phyloP scores from a whole-genome alignment of 2,113 vertebrate genomes.

The Sigmodon hispidus region DNA sequence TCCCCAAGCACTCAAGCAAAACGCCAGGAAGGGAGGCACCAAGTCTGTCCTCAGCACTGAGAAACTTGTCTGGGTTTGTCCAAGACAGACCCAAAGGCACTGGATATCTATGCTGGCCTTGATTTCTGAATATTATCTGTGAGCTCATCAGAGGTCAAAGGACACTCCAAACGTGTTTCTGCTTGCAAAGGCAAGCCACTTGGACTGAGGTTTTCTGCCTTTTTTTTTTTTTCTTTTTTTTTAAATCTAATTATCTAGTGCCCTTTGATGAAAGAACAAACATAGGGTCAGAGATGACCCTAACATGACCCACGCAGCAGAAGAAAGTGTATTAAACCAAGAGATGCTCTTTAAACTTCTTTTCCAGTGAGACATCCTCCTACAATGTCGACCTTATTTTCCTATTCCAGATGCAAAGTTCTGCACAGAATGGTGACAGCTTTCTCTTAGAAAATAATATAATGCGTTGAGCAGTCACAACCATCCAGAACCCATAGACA shows the following conservation, averaged over 20 bases:
- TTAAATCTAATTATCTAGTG: neutral
- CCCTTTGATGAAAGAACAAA: neutral
- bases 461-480: neutral
- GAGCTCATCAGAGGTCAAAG: neutral
- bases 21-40: neutral
- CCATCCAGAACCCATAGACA: neutral
- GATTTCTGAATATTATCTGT: conserved; percentile 14
- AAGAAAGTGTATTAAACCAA: neutral
- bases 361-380: neutral
- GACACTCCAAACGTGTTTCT: neutral
- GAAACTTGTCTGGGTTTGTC: neutral
- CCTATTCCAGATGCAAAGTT: neutral
- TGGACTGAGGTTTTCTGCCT: neutral
- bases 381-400: conserved; percentile 14
- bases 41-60: neutral
- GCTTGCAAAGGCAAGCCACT: neutral
- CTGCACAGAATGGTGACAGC: neutral
- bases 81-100: neutral
- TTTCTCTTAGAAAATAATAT: neutral
- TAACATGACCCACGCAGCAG: neutral
- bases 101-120: neutral
- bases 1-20: conserved; percentile 34
- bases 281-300: neutral
- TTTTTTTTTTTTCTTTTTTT: too few species aligned
- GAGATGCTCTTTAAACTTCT: neutral